Conservation (phyloP, 2,113 vertebrate species). For the Halichoeres trimaculatus region DNA sequence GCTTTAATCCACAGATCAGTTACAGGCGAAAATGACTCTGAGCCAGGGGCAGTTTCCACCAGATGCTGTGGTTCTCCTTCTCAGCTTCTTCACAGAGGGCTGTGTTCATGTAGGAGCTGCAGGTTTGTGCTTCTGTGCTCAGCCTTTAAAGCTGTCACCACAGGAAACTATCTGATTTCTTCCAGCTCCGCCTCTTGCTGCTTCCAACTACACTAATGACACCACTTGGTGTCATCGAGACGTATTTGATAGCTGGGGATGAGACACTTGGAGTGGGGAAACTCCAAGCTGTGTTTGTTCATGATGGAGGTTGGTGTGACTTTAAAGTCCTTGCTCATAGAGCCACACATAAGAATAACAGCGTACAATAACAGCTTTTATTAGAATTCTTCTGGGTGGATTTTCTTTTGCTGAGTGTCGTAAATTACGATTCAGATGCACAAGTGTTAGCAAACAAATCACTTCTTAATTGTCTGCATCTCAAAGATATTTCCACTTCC, state of each 20-base stretch:
- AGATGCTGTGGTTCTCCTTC: neutral
- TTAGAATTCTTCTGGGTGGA: slow-evolving; percentile 2
- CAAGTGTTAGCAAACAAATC: slow-evolving; percentile 23
- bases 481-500: slow-evolving; percentile 23
- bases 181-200: slow-evolving; percentile 25
- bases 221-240: slow-evolving; percentile 38
- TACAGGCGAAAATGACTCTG: slow-evolving; percentile 5
- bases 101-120: slow-evolving; percentile 12
- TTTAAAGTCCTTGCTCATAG: slow-evolving; percentile 15
- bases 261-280: slow-evolving; percentile 33
- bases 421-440: slow-evolving; percentile 5
- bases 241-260: slow-evolving; percentile 46
- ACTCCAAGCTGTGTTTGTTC: slow-evolving; percentile 45
- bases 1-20: slow-evolving; percentile 23
- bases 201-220: slow-evolving; percentile 60
- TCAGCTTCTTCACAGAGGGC: slow-evolving; percentile 15
- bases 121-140: slow-evolving; percentile 17
- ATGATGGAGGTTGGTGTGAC: neutral
- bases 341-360: slow-evolving; percentile 33
- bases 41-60: neutral
- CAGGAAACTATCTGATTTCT: slow-evolving; percentile 53
- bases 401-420: slow-evolving; percentile 2
- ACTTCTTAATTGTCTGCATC: slow-evolving; percentile 10
- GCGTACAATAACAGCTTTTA: slow-evolving; percentile 19
- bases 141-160: slow-evolving; percentile 21